Evolutionary conservation across 2,113 vertebrate species (phyloP).

Genomic region (Nothobranchius furzeri): DNA sequence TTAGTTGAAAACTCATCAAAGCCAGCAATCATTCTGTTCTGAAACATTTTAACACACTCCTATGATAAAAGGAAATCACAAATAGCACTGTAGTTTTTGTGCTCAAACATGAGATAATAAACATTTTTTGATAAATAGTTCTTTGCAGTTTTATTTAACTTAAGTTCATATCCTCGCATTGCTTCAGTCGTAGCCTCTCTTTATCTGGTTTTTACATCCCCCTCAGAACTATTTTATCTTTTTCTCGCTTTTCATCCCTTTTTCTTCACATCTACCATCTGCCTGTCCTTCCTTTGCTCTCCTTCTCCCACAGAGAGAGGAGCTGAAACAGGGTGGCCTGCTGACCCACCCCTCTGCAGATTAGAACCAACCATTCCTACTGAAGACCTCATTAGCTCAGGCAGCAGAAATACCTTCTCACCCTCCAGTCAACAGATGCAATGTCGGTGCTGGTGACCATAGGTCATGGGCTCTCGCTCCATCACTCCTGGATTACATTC

Average conservation of each 20-base stretch:
- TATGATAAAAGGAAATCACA: too few species aligned
- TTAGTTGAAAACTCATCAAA: too few species aligned
- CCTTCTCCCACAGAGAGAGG: conserved; percentile 7
- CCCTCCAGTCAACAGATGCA: too few species aligned
- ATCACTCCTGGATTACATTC: too few species aligned
- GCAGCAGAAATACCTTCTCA: background rate
- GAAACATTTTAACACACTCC: too few species aligned
- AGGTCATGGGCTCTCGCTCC: too few species aligned
- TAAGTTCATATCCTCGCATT: background rate
- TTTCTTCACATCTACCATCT: conserved; percentile 36
- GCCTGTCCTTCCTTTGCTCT: background rate
- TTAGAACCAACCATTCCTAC: conserved; percentile 27
- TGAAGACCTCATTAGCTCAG: conserved; percentile 56
- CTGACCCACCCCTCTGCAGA: conserved; percentile 29
- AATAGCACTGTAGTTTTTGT: too few species aligned
- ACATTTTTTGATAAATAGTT: too few species aligned
- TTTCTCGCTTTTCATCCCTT: background rate
- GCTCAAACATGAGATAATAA: too few species aligned
- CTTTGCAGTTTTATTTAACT: too few species aligned
- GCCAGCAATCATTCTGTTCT: too few species aligned
- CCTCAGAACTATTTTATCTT: background rate
- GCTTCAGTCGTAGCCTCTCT: background rate
- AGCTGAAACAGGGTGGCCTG: conserved; percentile 12
- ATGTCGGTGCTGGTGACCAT: too few species aligned
- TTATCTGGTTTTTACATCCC: background rate